Evolutionary conservation across 2,113 vertebrate genomes (phyloP), one percentile per base, ranked within the genome.

Genomic region (Chaetops frenatus): DNA sequence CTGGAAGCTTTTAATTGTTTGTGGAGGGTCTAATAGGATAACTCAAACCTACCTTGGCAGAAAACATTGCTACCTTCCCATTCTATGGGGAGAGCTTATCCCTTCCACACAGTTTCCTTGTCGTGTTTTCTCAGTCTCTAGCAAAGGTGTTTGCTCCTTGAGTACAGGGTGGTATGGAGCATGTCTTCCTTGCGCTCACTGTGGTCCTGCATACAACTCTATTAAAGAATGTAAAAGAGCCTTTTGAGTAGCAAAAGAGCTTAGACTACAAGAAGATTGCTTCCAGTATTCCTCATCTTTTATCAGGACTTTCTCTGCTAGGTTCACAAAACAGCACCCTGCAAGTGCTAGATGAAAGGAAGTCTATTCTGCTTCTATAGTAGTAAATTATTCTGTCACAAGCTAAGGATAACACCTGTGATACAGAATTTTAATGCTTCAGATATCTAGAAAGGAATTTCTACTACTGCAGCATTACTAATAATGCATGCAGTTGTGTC

Each of bases 371-470:
- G 47, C 42, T 77, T 86, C 48, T 17, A 13, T 51, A 42, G 12
- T n/a, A 51, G 33, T 67, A n/a, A 65, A 62, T 36, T 47, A 12
- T 42, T 90, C 29, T 67, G 36, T 84, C 5, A 7, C 29, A 67
- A 74, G 38, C 57, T 48, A 47, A 48, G 44, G 44, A 6, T 28
- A 38, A 17, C 45, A 27, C 31, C 10, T 36, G 23, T 57, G 31
- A 61, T 84, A 23, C 48, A 56, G 90, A 97, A 85, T 92, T 96
- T 93, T 81, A 62, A 50, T 66, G 35, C 90, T 94, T 96, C 86
- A 60, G 58, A 50, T 91, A 72, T 94, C 92, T 82, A 86, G 73
- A 66, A 84, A 93, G 84, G 88, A 92, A 53, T 45, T 83, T 60
- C 64, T 40, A 48, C 60, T 90, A 15, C 62, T 88, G n/a, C 86